Base-by-base conservation (phyloP, 1,140 invertebrate species). In the Mycetomoellerius zeteki region DNA sequence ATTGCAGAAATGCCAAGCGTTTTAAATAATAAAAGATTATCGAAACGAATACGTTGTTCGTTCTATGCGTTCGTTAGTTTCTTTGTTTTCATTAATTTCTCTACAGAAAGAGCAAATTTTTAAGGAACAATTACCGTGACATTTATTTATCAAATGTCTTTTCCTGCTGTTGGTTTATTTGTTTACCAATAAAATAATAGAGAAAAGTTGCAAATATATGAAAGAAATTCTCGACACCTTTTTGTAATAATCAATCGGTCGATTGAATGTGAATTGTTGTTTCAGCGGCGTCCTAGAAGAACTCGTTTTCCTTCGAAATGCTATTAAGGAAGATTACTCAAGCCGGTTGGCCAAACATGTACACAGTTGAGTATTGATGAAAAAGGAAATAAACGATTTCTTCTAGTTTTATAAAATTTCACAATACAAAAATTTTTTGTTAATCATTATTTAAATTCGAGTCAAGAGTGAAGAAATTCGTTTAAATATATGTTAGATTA, bases 221-320 rank as follows among this genome's bases (percentile, higher is more conserved):
- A 54, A 78, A 62, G 30, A 81, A 33, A 60, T 89, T 33, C 37
- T 16, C 54, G 75, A 47, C 2, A 4, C 12, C 54, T 52, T 90
- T 90, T 54, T 72, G 67, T 62, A 89, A 90, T 64, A 50, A 60
- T 54, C 47, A 86, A 8, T 72, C 64, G 72, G 67, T 65, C 54
- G 54, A 77, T 14, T n/a, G 47, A 84, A 84, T 62, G 84, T 27
- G 16, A 67, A 90, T 87, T 65, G 52, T 72, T 43, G 82, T 54
- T 50, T 88, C 52, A 80, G 50, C 73, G 12, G 21, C 24, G 30
- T 77, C 16, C 64, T 54, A 33, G 33, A 24, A 58, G 47, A 88
- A 88, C 86, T 33, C 37, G 33, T 62, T 73, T 84, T 50, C 58
- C 77, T 43, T 27, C 16, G 16, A 69, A 62, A 50, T 33, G 37